Evolutionary conservation across 2,888 invertebrate genomes (phyloP), one percentile per base, ranked within the genome.

Genomic region (Lepas anatifera): DNA sequence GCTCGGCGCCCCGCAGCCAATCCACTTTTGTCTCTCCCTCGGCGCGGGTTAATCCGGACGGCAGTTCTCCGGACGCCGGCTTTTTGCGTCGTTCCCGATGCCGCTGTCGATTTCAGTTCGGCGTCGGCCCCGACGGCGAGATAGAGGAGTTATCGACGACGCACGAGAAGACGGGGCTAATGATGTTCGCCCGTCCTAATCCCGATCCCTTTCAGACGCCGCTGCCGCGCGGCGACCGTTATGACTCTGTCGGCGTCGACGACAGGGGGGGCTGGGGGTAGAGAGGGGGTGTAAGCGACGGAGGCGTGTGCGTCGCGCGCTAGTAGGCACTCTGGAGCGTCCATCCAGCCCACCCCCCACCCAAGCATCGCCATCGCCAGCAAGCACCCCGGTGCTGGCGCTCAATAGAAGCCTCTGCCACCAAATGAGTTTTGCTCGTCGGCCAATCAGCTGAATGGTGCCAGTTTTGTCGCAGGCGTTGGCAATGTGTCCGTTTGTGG

Each of bases 381-480:
- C n/a, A n/a, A n/a, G n/a, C n/a, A 11, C 52, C 50, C 3, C 46
- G 52, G 16, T 29, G 52, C 25, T 25, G 10, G 16, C 27, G 7
- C 22, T 58, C 32, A 35, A 58, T 35, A 18, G 35, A 7, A 6
- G 32, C 32, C 22, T 2, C 32, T 8, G 32, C 32, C 22, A 3
- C 32, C 32, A 58, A 58, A 58, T 58, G 58, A 58, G 58, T n/a
- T 58, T 35, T 35, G 58, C 32, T 25, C 7, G 35, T 35, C 18
- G 58, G 18, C 52, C 58, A 58, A 58, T 58, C 58, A 58, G 58
- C 58, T 58, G 35, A 58, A 58, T 58, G 35, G 58, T n/a, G n/a
- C n/a, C 22, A 22, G 58, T 58, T 58, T 58, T 32, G 32, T 25
- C 32, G 35, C 58, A 29, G 11, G 58, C 58, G 3, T 7, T 2